phyloP scores from a whole-genome alignment of 2,888 invertebrate genomes.

The Melolontha melolontha region DNA sequence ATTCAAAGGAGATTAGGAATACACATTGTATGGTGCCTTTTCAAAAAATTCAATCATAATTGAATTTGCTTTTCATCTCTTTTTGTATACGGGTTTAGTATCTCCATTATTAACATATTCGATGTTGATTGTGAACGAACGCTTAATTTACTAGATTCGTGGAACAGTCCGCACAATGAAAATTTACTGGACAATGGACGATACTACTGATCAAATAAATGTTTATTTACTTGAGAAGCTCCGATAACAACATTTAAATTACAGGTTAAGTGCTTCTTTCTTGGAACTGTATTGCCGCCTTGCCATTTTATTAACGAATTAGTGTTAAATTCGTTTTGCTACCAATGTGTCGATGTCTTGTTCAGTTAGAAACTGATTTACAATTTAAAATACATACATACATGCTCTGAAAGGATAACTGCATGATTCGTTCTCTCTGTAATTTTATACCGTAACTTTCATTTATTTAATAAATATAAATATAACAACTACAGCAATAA shows the following conservation, averaged over 20 bases:
- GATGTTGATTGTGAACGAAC: conserved; percentile 21
- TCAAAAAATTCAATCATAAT: conserved; percentile 40
- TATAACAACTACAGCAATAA: too few species aligned
- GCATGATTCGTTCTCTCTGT: too few species aligned
- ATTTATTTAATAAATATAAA: too few species aligned
- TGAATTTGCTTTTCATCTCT: conserved; percentile 38
- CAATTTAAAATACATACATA: too few species aligned
- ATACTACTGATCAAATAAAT: conserved; percentile 32
- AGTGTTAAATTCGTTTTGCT: conserved; percentile 5
- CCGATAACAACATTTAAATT: conserved; percentile 29
- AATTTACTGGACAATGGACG: conserved; percentile 7
- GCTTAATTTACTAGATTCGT: conserved; percentile 43
- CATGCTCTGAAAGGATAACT: too few species aligned
- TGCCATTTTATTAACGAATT: conserved; percentile 35
- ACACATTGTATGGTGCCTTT: conserved; percentile 31
- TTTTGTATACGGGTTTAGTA: conserved; percentile 23
- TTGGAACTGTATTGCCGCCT: conserved; percentile 1
- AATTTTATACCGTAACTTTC: too few species aligned
- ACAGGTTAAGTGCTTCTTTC: conserved; percentile 31
- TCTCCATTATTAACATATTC: conserved; percentile 38
- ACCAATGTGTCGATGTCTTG: conserved; percentile 12
- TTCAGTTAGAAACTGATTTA: neutral
- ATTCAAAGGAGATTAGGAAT: conserved; percentile 33
- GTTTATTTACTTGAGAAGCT: conserved; percentile 32
- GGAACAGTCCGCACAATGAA: conserved; percentile 40